Percentiles rank a stretch among this genome's conserved stretches.
Conservation (phyloP, 2,888 invertebrate species). For the Orchestes rusci region DNA sequence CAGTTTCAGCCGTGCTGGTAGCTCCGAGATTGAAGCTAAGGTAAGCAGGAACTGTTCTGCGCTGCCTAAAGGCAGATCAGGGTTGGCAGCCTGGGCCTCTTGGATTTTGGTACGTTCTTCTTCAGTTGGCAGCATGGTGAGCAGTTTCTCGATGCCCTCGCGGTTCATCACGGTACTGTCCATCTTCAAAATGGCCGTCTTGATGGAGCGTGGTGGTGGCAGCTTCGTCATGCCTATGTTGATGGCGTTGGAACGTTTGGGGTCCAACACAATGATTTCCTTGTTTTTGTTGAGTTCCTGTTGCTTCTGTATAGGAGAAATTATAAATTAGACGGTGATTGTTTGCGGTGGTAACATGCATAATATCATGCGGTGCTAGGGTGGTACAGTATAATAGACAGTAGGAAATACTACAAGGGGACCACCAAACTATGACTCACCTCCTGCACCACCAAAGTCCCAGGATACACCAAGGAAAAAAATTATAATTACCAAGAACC, state of each 20-base stretch:
- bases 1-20: slow-evolving; percentile 85
- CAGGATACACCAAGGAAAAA: slow-evolving; percentile 38
- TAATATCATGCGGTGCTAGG: too few species aligned
- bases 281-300: slow-evolving; percentile 80
- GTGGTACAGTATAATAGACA: too few species aligned
- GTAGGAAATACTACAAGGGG: background rate
- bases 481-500: too few species aligned
- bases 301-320: slow-evolving; percentile 56
- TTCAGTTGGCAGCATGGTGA: slow-evolving; percentile 95
- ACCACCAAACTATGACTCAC: slow-evolving; percentile 36
- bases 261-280: slow-evolving; percentile 89
- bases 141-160: slow-evolving; percentile 95
- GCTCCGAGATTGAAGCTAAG: slow-evolving; percentile 89
- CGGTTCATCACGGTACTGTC: slow-evolving; percentile 96
- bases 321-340: slow-evolving; percentile 2
- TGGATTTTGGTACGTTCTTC: slow-evolving; percentile 91
- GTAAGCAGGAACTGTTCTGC: slow-evolving; percentile 99
- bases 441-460: slow-evolving; percentile 43
- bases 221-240: slow-evolving; percentile 99
- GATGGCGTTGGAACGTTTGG: slow-evolving; percentile 97
- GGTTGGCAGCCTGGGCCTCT: slow-evolving; percentile 89
- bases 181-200: slow-evolving; percentile 99
- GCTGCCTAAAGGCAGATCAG: slow-evolving; percentile 84
- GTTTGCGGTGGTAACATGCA: background rate
- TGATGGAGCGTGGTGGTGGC: slow-evolving; percentile 95